Evolutionary conservation across 2,113 vertebrate species (phyloP), one percentile per base, ranked within the genome.

Genomic region (Rafetus swinhoei): DNA sequence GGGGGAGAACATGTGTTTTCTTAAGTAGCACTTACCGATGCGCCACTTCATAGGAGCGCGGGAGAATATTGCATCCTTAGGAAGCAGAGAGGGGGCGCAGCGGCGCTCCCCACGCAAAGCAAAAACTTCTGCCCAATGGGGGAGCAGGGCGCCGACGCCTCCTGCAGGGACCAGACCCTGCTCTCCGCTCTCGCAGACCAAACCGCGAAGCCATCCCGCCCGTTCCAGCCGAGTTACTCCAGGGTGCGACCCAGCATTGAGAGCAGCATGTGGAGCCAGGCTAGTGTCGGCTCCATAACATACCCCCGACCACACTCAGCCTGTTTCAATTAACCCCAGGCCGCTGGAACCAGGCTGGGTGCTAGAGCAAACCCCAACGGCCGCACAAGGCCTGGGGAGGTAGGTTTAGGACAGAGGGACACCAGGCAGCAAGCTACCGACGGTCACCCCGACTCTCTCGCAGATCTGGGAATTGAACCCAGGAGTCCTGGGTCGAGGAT

Each of bases 1-100:
- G 98, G 98, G 98, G 98, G 95, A 98, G 98, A 98, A 98, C 98
- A 98, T 98, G 98, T 98, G 98, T 98, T 98, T 98, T 98, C 97
- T 98, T 98, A 98, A 98, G 98, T 98, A 98, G 97, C 97, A 98
- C 98, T 98, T 98, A 98, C 98, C 93, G 96, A 98, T 98, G 97
- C 97, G 94, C 98, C 97, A 98, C 98, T 98, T 98, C 98, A 94
- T 96, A 97, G 97, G 92, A 97, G 92, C 94, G 97, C 88, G 95
- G 93, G 93, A 87, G 97, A 96, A 97, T 87, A 94, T 84, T 95
- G 96, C 96, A 96, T 97, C 97, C 96, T 95, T 95, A 94, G 97
- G 92, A 97, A 95, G 86, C 93, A 91, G 96, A 93, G 95, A 95
- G 54, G 2, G 57, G 79, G 85, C 86, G 92, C 97, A 96, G 95